Evolutionary conservation across 2,888 invertebrate genomes (phyloP).

Genomic region (Saturnia japonica): DNA sequence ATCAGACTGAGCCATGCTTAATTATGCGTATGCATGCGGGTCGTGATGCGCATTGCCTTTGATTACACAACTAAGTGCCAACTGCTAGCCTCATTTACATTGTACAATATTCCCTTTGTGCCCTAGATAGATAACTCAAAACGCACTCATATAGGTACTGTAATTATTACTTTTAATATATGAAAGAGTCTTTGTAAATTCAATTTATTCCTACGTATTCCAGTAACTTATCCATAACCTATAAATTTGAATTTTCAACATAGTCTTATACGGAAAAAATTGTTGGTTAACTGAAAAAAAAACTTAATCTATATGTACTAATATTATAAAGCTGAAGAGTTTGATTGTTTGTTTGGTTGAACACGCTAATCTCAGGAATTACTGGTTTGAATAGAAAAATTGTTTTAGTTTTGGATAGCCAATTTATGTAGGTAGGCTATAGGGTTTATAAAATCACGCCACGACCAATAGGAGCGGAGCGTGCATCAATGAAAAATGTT

Average conservation of each 20-base stretch:
- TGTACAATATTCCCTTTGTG: constrained; percentile 31
- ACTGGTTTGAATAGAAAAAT: too few species aligned
- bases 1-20: not conserved
- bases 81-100: constrained; percentile 30
- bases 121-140: constrained; percentile 14
- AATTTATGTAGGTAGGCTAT: too few species aligned
- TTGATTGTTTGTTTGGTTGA: too few species aligned
- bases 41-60: constrained; percentile 26
- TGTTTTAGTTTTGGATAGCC: too few species aligned
- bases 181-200: not conserved
- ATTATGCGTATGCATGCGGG: constrained; percentile 19
- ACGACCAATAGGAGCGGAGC: too few species aligned
- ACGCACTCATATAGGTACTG: not conserved
- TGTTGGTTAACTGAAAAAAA: too few species aligned
- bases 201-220: not conserved
- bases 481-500: too few species aligned
- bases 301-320: too few species aligned
- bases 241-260: not conserved
- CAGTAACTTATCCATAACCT: not conserved
- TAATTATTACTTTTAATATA: not conserved
- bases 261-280: not conserved
- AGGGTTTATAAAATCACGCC: too few species aligned
- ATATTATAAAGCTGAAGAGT: too few species aligned
- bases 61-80: constrained; percentile 18
- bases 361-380: too few species aligned